Base-by-base conservation (phyloP, 2,888 invertebrate genomes). In the Arenicola marina region DNA sequence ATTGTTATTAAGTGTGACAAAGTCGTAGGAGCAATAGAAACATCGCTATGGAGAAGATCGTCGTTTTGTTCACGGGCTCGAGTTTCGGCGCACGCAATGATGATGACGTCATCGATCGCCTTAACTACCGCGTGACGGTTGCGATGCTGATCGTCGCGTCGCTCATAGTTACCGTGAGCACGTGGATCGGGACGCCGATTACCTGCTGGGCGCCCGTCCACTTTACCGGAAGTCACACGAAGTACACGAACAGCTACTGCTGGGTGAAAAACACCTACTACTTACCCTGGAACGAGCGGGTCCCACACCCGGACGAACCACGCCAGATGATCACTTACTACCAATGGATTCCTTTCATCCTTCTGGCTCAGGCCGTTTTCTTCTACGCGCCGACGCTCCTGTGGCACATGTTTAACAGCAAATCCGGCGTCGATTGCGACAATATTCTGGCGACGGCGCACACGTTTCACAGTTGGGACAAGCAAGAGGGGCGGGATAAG, bases 371-470 rank as follows among this genome's bases (percentile, higher is more conserved):
- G 65, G 80, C 83, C 51, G 73, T 83, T 58, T 73, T 83, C 38
- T 83, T 80, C 73, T 83, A 83, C 69, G 73, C 79, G 58, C 83
- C 83, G 7, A 80, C 80, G 68, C 65, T 84, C 34, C 72, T 82
- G 72, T 83, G 83, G 83, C 71, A 83, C 61, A 67, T 77, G 31
- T 75, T 84, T 75, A 80, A 79, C 68, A 77, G 77, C 66, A 79
- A 80, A 46, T 59, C 68, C 7, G 70, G 70, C 21, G 64, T 70
- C 21, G 70, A 70, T 48, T 59, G 66, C 2, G 68, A 70, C 51
- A 65, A 59, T 51, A 62, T 70, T 32, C 58, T 70, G 53, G 59
- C 53, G 32, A 31, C 64, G 2, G 66, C 68, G 1, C 56, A 62
- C 21, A 55, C 51, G 21, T 57, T 68, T 18, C 55, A 58, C 4